Percentiles rank a stretch among this genome's conserved stretches.
Evolutionary conservation across 2,113 vertebrate genomes (phyloP).

Genomic region (Hypanus sabinus): DNA sequence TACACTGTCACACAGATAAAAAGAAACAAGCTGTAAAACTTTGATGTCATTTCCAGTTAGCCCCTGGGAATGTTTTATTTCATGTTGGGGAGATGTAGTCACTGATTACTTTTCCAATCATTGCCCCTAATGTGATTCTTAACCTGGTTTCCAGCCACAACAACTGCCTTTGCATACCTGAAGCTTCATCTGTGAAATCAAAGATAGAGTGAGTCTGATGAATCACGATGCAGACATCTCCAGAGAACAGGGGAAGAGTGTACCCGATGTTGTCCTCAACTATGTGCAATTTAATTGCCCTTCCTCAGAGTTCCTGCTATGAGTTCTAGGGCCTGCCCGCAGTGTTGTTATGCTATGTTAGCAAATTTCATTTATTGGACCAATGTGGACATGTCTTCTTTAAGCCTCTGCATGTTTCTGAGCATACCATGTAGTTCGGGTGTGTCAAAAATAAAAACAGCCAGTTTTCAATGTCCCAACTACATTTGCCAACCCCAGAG

Average conservation of each 20-base stretch:
- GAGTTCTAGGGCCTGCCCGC: neutral
- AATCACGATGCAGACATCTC: too few species aligned
- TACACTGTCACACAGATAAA: neutral
- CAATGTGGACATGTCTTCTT: too few species aligned
- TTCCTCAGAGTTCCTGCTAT: neutral
- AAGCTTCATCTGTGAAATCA: neutral
- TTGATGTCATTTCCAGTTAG: slow-evolving; percentile 4
- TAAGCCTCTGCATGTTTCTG: too few species aligned
- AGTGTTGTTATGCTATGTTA: neutral
- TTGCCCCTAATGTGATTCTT: neutral
- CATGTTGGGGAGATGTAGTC: neutral
- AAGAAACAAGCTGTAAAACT: neutral
- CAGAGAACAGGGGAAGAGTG: too few species aligned
- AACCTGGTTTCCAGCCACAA: neutral
- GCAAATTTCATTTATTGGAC: too few species aligned
- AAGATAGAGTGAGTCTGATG: too few species aligned
- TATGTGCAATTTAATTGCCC: neutral
- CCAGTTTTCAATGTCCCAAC: neutral
- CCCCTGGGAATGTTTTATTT: neutral
- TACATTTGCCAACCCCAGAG: neutral
- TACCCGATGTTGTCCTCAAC: too few species aligned
- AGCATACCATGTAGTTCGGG: too few species aligned
- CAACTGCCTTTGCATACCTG: neutral
- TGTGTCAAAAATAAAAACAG: too few species aligned
- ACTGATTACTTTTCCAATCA: neutral